phyloP scores from a whole-genome alignment of 2,888 invertebrate species.

The Drosophila helvetica region DNA sequence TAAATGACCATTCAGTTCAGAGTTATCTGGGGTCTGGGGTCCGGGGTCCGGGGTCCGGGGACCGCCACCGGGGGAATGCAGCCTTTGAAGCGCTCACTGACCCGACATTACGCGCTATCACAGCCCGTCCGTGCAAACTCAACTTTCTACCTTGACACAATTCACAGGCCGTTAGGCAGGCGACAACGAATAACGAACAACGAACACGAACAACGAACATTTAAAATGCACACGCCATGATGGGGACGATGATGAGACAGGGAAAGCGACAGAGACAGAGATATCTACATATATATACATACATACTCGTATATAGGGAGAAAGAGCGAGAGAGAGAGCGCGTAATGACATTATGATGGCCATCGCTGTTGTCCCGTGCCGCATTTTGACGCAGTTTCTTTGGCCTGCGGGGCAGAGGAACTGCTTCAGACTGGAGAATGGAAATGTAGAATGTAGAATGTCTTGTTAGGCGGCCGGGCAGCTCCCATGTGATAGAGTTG shows the following conservation, averaged over 20 bases:
- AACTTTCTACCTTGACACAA: conserved; percentile 70
- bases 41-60: background rate
- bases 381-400: conserved; percentile 65
- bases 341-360: conserved; percentile 12
- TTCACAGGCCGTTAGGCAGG: conserved; percentile 71
- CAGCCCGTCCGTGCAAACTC: conserved; percentile 28
- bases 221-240: conserved; percentile 65
- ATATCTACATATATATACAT: background rate
- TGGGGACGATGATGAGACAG: conserved; percentile 14
- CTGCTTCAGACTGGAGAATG: conserved; percentile 27
- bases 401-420: conserved; percentile 40
- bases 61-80: background rate
- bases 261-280: conserved; percentile 28
- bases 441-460: conserved; percentile 22
- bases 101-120: conserved; percentile 42
- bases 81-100: conserved; percentile 39
- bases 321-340: background rate
- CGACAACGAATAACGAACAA: conserved; percentile 43
- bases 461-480: conserved; percentile 21
- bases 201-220: conserved; percentile 59
- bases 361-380: conserved; percentile 40
- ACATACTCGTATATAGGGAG: background rate
- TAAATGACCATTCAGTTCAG: conserved; percentile 42
- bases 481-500: conserved; percentile 20
- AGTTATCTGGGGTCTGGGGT: background rate